phyloP scores from a whole-genome alignment of 2,113 vertebrate genomes.

The Dunckerocampus dactyliophorus region DNA sequence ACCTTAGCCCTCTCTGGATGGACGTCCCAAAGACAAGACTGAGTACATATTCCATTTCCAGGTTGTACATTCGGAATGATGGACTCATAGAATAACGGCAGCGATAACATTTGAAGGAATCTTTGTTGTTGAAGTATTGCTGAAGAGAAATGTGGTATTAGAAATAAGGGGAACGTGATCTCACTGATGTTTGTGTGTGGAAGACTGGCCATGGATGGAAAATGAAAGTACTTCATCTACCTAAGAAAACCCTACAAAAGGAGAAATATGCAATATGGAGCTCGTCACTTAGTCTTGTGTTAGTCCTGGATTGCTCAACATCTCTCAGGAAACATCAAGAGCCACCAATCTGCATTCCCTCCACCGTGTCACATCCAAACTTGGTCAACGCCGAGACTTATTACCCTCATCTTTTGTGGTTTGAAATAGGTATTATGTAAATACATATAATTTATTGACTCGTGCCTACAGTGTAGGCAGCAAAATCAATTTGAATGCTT shows the following conservation, averaged over 20 bases:
- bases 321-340: conserved; percentile 59
- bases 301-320: conserved; percentile 41
- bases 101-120: conserved; percentile 32
- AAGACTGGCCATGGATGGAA: conserved; percentile 36
- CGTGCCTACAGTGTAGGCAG: conserved; percentile 70
- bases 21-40: conserved; percentile 75
- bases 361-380: conserved; percentile 12
- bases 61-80: conserved; percentile 69
- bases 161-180: conserved; percentile 61
- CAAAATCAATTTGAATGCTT: conserved; percentile 42
- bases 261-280: conserved; percentile 15
- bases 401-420: conserved; percentile 37
- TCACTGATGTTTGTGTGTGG: conserved; percentile 42
- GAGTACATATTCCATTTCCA: conserved; percentile 56
- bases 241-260: conserved; percentile 27
- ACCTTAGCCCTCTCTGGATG: conserved; percentile 52
- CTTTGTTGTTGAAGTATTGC: conserved; percentile 27
- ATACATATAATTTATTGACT: conserved; percentile 67
- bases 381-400: conserved; percentile 35
- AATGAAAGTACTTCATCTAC: conserved; percentile 34
- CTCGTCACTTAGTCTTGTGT: conserved; percentile 22
- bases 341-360: conserved; percentile 5
- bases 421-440: conserved; percentile 60
- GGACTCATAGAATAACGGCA: conserved; percentile 52
- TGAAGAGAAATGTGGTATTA: conserved; percentile 31